These are phyloP conservation scores for Fragum fragum DNA, from an alignment of 2,888 invertebrate species.

Conservation along the genomic window DNA sequence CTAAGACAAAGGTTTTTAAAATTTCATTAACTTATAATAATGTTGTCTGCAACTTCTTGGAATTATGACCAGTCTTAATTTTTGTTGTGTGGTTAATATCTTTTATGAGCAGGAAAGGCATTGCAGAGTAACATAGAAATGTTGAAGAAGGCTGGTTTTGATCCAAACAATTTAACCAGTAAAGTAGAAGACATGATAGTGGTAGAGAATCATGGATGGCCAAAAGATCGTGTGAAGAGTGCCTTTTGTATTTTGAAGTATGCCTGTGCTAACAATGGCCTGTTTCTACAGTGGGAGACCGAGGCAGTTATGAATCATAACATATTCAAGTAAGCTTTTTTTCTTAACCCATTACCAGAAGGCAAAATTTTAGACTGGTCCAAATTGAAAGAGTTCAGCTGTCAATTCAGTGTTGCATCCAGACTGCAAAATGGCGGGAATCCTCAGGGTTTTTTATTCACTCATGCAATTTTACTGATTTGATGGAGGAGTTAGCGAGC, in stretches of 20 bases:
- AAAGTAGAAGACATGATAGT: constrained; percentile 69
- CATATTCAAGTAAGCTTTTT: background rate
- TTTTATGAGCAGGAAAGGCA: constrained; percentile 40
- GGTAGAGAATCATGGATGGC: constrained; percentile 78
- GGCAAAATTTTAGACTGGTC: too few species aligned
- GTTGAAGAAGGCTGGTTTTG: constrained; percentile 54
- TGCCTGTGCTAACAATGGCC: constrained; percentile 74
- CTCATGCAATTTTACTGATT: too few species aligned
- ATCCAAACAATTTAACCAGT: constrained; percentile 40
- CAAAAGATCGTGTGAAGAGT: constrained; percentile 72
- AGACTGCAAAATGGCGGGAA: too few species aligned
- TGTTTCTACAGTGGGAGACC: constrained; percentile 77
- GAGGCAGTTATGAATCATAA: background rate
- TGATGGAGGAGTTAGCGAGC: too few species aligned
- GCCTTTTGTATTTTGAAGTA: constrained; percentile 78
- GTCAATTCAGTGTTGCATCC: too few species aligned
- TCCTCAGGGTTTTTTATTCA: too few species aligned
- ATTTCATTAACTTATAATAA: background rate
- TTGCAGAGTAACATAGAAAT: constrained; percentile 75
- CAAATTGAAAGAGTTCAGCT: too few species aligned
- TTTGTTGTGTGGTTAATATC: background rate
- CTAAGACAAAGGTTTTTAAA: background rate
- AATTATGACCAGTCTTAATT: background rate
- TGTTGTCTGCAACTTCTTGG: background rate
- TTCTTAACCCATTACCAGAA: too few species aligned